A percentile compares a stretch with the other conserved stretches of the same genome.
Conservation (phyloP, 1,140 invertebrate species). For the Trichomalopsis sarcophagae region DNA sequence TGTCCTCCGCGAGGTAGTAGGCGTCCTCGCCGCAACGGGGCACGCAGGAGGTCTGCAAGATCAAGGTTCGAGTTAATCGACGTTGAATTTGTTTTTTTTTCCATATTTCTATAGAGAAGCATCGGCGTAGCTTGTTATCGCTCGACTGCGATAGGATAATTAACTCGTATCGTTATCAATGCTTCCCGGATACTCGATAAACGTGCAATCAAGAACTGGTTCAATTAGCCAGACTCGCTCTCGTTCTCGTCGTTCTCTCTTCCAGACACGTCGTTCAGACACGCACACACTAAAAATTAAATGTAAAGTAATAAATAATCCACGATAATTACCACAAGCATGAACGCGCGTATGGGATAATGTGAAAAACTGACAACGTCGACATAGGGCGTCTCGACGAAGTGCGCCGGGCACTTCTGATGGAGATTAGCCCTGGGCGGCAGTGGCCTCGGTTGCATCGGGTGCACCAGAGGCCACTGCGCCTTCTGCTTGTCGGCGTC, state of each 20-base stretch:
- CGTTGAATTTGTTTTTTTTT: constrained; percentile 2
- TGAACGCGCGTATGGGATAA: constrained; percentile 35
- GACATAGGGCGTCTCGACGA: constrained; percentile 71
- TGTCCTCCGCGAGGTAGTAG: constrained; percentile 83
- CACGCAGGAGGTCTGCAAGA: constrained; percentile 71
- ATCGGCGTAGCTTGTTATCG: no score
- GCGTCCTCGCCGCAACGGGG: constrained; percentile 84
- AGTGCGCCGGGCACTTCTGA: constrained; percentile 73
- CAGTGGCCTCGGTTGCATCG: constrained; percentile 61
- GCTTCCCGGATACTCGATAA: no score
- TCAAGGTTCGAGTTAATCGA: background rate
- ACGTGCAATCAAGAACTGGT: no score
- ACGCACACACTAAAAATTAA: no score
- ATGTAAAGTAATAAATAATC: background rate
- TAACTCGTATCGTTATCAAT: no score
- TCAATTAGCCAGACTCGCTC: no score
- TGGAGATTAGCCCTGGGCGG: constrained; percentile 60
- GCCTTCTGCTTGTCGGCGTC: constrained; percentile 39
- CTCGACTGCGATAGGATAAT: no score
- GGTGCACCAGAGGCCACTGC: constrained; percentile 61
- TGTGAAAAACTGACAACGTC: constrained; percentile 64
- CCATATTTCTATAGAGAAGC: background rate
- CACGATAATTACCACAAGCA: constrained; percentile 43
- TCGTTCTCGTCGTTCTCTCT: no score
- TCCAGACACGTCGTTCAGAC: no score